Conservation (phyloP, 2,797 vertebrate genomes). For the Acridotheres tristis region DNA sequence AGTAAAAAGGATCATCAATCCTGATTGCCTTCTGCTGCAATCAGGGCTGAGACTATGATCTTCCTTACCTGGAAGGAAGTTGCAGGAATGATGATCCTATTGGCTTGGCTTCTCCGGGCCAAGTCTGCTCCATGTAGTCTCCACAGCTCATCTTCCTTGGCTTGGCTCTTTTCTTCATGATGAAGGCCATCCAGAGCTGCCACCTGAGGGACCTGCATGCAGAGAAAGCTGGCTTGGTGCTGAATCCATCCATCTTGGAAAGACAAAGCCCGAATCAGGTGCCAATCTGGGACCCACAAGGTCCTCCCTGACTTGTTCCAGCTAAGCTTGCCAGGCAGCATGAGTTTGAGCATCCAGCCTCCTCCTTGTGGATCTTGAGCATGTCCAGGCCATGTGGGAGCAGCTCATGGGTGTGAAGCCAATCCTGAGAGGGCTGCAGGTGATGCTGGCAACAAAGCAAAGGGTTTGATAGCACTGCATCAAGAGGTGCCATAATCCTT, state of each 20-base stretch:
- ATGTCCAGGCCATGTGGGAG: background rate
- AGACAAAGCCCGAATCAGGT: background rate
- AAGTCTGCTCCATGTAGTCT: background rate
- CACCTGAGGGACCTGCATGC: background rate
- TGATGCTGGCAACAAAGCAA: background rate
- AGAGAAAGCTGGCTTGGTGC: constrained; percentile 1
- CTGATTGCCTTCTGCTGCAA: constrained; percentile 26
- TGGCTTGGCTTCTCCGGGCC: background rate
- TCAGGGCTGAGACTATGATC: background rate
- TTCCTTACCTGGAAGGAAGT: background rate
- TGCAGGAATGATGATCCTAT: background rate
- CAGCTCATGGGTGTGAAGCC: background rate
- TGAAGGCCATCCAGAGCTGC: background rate
- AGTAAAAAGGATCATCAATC: constrained; percentile 43
- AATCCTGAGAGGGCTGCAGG: background rate
- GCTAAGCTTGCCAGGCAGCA: background rate
- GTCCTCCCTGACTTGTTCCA: background rate
- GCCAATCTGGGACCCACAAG: background rate
- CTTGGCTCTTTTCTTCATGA: background rate
- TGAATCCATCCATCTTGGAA: background rate
- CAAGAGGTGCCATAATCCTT: background rate
- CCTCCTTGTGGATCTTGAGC: background rate
- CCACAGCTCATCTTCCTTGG: rapidly evolving
- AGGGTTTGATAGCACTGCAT: background rate
- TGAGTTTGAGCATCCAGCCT: background rate